These are phyloP conservation scores for Pogonomyrmex californicus DNA, from an alignment of 1,140 invertebrate genomes.

Conservation along the genomic window DNA sequence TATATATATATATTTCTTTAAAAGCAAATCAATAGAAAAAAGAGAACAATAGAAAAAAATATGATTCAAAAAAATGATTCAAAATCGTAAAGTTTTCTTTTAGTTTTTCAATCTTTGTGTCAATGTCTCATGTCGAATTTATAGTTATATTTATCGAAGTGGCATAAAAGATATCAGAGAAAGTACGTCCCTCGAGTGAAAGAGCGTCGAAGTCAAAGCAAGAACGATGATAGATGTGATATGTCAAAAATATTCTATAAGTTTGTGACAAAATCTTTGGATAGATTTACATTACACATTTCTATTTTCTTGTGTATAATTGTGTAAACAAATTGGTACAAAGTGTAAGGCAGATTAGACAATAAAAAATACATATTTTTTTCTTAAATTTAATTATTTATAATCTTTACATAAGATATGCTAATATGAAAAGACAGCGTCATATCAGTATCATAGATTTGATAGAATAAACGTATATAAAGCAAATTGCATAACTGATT, in stretches of 20 bases:
- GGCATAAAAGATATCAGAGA: constrained; percentile 65
- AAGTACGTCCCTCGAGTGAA: constrained; percentile 23
- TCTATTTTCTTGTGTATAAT: constrained; percentile 46
- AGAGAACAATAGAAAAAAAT: background rate
- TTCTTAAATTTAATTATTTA: background rate
- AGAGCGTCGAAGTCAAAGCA: constrained; percentile 45
- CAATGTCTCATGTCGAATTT: constrained; percentile 57
- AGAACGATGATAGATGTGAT: constrained; percentile 74
- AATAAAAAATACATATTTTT: background rate
- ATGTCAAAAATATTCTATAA: constrained; percentile 56
- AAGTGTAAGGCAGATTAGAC: background rate
- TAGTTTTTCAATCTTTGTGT: constrained; percentile 35
- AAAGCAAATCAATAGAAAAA: too few species aligned
- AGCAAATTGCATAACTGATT: background rate
- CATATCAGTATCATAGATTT: background rate
- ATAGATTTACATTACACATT: constrained; percentile 29
- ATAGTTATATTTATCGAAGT: constrained; percentile 63
- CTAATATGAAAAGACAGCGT: background rate
- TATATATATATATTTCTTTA: too few species aligned
- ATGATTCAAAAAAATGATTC: background rate
- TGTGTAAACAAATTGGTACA: background rate
- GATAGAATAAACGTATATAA: background rate
- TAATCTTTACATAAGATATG: background rate
- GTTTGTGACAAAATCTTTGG: constrained; percentile 62
- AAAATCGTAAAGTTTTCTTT: background rate